Base-by-base conservation (phyloP, 2,888 invertebrate species). In the Elysia crispata region DNA sequence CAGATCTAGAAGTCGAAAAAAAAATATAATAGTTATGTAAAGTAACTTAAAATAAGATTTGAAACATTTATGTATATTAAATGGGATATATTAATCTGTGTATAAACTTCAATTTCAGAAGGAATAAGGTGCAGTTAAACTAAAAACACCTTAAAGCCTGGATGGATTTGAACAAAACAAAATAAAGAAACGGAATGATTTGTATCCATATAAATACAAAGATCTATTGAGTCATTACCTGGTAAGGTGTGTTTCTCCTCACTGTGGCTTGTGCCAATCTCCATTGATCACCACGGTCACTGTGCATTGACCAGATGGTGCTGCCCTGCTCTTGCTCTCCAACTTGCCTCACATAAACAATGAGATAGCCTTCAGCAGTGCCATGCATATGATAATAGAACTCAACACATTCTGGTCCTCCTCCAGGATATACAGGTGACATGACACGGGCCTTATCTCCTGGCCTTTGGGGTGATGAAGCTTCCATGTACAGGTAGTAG, bases 371-470 rank as follows among this genome's bases (percentile, higher is more conserved):
- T 83, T 87, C 87, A 33, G 84, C 85, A 30, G 81, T 75, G 28
- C 88, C 89, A 80, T 86, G 84, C 90, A 91, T 91, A 84, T 90
- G 87, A 82, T 91, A 91, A 82, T 88, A 90, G 82, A 91, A 91
- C 79, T 87, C 85, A 13, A 90, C 84, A 80, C 91, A 91, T 64
- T 87, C 85, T 6, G 85, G 84, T 0, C 81, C 81, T n/a, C 88
- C 86, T 18, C 86, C 81, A 0, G 86, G 86, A 74, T 86, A 87
- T 1, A 76, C 49, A 8, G 86, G 87, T 11, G 87, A 88, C 41
- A 86, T 76, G 6, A 95, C 91, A 80, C 93, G 90, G 0, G 94
- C 94, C 66, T 91, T 91, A 86, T 94, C 94, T 1, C 94, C 94
- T 28, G 81, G 23, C 25, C 28, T 62, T 50, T 77, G 11, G 25